Evolutionary conservation across 2,888 invertebrate species (phyloP).

Genomic region (Subacronicta megacephala): DNA sequence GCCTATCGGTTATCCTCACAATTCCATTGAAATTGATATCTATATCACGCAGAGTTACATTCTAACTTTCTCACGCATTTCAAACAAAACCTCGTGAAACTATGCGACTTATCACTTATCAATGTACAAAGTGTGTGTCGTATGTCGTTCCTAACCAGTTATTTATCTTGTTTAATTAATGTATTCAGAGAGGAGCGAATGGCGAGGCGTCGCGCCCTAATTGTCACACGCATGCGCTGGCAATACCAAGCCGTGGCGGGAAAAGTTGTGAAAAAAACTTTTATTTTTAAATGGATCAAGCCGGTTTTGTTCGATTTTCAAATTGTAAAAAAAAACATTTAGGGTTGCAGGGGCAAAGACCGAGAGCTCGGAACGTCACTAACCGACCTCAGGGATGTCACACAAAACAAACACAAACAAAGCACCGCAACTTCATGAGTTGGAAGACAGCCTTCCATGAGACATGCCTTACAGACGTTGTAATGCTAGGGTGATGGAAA

Average conservation of each 20-base stretch:
- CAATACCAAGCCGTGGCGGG: slow-evolving; percentile 43
- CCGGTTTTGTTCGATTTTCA: too few species aligned
- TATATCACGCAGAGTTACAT: slow-evolving; percentile 38
- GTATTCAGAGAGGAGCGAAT: slow-evolving; percentile 50
- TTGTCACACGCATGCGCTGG: slow-evolving; percentile 62
- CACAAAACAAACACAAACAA: too few species aligned
- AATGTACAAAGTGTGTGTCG: slow-evolving; percentile 39
- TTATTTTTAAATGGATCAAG: slow-evolving; percentile 40
- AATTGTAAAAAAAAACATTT: too few species aligned
- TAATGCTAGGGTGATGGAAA: too few species aligned
- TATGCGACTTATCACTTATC: slow-evolving; percentile 46
- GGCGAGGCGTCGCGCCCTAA: slow-evolving; percentile 72
- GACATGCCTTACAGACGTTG: too few species aligned
- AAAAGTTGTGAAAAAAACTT: slow-evolving; percentile 45
- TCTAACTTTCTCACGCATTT: slow-evolving; percentile 45
- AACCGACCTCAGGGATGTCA: too few species aligned
- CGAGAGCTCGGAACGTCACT: too few species aligned
- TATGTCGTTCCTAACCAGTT: slow-evolving; percentile 50
- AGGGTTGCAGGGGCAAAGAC: too few species aligned
- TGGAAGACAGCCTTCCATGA: too few species aligned
- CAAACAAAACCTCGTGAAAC: slow-evolving; percentile 46
- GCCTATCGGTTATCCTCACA: slow-evolving; percentile 24
- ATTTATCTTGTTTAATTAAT: slow-evolving; percentile 62
- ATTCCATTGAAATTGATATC: slow-evolving; percentile 25
- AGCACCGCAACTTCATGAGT: too few species aligned